These are phyloP conservation scores for Gyps fulvus DNA, from an alignment of 2,113 vertebrate genomes.

Conservation along the genomic window DNA sequence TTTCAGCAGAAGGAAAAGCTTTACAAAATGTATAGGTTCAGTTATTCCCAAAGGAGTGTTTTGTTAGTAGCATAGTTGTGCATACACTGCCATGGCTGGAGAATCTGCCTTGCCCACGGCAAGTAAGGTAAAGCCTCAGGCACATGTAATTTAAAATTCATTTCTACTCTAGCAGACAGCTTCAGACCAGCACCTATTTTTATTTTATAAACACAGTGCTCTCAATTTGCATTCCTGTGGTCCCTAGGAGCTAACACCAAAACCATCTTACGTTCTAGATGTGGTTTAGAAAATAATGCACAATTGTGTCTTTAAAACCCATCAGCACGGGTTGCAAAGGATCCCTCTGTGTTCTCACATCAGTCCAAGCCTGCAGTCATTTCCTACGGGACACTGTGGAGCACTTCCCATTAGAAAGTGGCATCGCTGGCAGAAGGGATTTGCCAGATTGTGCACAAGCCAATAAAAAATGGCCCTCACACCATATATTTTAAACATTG, in stretches of 20 bases:
- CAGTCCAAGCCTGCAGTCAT: neutral
- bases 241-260: slow-evolving; percentile 31
- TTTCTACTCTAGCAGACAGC: slow-evolving; percentile 44
- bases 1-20: slow-evolving; percentile 29
- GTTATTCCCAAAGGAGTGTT: slow-evolving; percentile 52
- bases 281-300: slow-evolving; percentile 34
- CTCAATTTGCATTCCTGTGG: slow-evolving; percentile 46
- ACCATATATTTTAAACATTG: neutral
- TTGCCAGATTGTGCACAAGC: neutral
- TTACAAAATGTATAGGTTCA: slow-evolving; percentile 40
- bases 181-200: slow-evolving; percentile 57
- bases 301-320: slow-evolving; percentile 42
- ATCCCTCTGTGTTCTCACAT: neutral
- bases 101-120: slow-evolving; percentile 63
- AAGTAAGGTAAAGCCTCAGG: slow-evolving; percentile 63
- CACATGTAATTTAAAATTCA: slow-evolving; percentile 67
- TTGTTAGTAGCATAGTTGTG: slow-evolving; percentile 48
- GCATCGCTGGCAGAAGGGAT: neutral
- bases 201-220: slow-evolving; percentile 54
- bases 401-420: neutral
- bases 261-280: neutral
- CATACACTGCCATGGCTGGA: slow-evolving; percentile 30
- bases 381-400: neutral
- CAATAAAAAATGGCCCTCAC: neutral
- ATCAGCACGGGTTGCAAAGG: neutral